Percentiles rank a stretch among this genome's conserved stretches.
Evolutionary conservation across 2,888 invertebrate species (phyloP).

Genomic region (Torymus tubicola): DNA sequence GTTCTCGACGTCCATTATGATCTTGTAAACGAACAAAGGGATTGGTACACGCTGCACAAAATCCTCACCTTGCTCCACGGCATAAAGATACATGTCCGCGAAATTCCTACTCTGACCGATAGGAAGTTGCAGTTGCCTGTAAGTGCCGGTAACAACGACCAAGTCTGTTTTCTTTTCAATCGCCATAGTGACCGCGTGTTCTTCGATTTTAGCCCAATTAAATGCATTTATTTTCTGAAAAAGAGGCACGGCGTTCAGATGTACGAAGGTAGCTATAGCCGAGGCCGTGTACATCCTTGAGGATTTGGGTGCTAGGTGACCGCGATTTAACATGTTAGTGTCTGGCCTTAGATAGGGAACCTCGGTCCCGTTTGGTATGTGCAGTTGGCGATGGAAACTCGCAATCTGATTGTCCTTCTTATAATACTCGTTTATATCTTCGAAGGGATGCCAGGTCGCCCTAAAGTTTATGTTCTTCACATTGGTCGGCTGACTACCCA

Average conservation of each 20-base stretch:
- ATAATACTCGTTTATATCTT: too few relatives aligned
- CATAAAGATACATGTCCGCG: neutral
- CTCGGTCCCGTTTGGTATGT: too few relatives aligned
- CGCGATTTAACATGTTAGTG: slow-evolving; percentile 10
- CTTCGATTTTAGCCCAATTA: slow-evolving; percentile 20
- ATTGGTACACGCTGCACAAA: neutral
- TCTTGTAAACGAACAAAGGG: neutral
- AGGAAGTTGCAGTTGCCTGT: neutral
- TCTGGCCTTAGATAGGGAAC: too few relatives aligned
- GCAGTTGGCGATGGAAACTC: too few relatives aligned
- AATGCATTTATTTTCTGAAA: neutral
- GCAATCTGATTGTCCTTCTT: too few relatives aligned
- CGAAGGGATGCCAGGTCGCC: too few relatives aligned
- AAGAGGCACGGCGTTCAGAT: neutral
- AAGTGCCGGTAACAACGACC: neutral
- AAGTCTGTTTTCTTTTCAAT: neutral
- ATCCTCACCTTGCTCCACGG: neutral
- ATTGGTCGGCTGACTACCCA: too few relatives aligned
- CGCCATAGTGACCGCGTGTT: neutral
- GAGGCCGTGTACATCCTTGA: neutral
- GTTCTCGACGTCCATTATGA: neutral
- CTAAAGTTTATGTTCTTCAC: too few relatives aligned
- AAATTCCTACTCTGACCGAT: neutral
- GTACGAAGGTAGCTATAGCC: neutral
- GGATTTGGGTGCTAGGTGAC: slow-evolving; percentile 12